Percentiles rank a stretch among this genome's conserved stretches.
phyloP scores from a whole-genome alignment of 92 coral and sea anemone species.

The Parazoanthus atlanticus region DNA sequence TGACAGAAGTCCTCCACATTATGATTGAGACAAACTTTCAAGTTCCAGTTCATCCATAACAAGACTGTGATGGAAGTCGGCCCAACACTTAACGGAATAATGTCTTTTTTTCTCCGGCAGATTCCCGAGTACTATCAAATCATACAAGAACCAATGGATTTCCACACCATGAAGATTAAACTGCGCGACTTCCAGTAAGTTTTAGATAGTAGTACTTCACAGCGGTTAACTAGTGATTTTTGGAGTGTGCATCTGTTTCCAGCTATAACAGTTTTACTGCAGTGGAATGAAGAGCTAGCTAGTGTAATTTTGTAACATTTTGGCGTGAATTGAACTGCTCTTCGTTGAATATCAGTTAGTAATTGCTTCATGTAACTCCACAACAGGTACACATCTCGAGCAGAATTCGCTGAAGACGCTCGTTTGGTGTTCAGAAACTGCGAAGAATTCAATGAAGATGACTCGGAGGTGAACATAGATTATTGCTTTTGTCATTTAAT shows the following conservation, averaged over 20 bases:
- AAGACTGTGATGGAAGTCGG: not conserved
- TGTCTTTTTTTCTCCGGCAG: conserved; percentile 39
- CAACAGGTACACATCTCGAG: conserved; percentile 79
- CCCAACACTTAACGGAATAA: not conserved
- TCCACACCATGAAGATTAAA: conserved; percentile 98
- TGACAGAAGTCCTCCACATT: no score
- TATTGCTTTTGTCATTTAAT: not conserved
- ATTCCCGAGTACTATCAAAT: conserved; percentile 97
- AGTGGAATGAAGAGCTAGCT: not conserved
- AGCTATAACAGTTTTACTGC: not conserved
- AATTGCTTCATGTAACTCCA: not conserved
- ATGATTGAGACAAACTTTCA: no score
- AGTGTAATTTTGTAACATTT: not conserved
- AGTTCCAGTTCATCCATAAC: not conserved
- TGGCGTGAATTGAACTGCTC: not conserved
- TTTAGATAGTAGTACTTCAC: not conserved
- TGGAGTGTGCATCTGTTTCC: not conserved
- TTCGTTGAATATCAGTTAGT: not conserved
- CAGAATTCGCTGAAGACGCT: conserved; percentile 89
- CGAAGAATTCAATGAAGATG: conserved; percentile 97
- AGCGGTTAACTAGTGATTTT: not conserved
- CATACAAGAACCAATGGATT: conserved; percentile 93
- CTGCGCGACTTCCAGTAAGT: conserved; percentile 99
- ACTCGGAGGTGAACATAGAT: conserved; percentile 78
- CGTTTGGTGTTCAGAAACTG: conserved; percentile 94